A percentile compares a stretch with the other conserved stretches of the same genome.
Evolutionary conservation across 2,113 vertebrate species (phyloP).

Genomic region (Oplegnathus fasciatus): DNA sequence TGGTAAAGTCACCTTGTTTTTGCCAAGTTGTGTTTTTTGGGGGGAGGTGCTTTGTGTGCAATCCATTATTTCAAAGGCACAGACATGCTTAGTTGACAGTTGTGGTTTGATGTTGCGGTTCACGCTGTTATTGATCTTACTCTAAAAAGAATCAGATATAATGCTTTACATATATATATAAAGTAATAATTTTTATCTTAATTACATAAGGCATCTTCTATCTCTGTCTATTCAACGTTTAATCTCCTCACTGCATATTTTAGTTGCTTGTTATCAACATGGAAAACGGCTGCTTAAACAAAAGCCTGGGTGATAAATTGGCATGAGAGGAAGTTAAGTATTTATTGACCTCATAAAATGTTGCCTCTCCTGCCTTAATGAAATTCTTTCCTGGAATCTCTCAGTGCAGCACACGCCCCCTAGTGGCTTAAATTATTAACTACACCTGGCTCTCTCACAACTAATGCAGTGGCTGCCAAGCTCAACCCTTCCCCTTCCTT

Average conservation of each 20-base stretch:
- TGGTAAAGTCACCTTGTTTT: conserved; percentile 81
- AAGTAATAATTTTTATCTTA: conserved; percentile 1
- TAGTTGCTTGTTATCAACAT: conserved; percentile 61
- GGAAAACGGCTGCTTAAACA: conserved; percentile 76
- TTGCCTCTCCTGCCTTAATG: conserved; percentile 72
- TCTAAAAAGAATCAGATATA: neutral
- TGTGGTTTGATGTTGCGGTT: conserved; percentile 43
- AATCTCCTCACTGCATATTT: conserved; percentile 44
- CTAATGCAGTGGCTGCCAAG: conserved; percentile 60
- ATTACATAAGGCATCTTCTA: conserved; percentile 15
- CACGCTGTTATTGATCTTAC: conserved; percentile 20
- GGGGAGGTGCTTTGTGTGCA: conserved; percentile 58
- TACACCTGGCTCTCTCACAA: conserved; percentile 50
- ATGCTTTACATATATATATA: neutral
- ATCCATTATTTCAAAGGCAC: conserved; percentile 58
- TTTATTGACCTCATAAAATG: conserved; percentile 84
- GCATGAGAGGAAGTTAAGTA: conserved; percentile 81
- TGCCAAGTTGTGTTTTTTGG: conserved; percentile 75
- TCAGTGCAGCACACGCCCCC: conserved; percentile 61
- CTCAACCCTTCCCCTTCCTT: conserved; percentile 52
- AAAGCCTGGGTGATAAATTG: conserved; percentile 77
- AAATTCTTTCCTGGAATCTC: conserved; percentile 70
- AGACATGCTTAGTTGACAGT: conserved; percentile 54
- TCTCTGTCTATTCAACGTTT: conserved; percentile 47
- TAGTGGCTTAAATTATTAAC: conserved; percentile 44